phyloP scores from a whole-genome alignment of 2,113 vertebrate genomes.

The Cyanoderma ruficeps region DNA sequence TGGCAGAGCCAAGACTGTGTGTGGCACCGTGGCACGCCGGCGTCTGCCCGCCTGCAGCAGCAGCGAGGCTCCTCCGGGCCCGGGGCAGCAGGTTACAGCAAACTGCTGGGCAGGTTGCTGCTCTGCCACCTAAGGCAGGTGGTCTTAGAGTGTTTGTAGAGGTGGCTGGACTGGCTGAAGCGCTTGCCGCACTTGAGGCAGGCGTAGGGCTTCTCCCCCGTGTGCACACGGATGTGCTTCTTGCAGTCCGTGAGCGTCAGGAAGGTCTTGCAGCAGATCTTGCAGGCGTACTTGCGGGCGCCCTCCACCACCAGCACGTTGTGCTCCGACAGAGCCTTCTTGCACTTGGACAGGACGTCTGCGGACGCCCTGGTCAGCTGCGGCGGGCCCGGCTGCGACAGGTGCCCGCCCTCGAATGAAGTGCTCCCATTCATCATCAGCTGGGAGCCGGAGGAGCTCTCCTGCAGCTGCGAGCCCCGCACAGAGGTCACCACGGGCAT shows the following conservation, averaged over 20 bases:
- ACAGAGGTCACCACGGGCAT: conserved; percentile 83
- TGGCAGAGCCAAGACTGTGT: neutral
- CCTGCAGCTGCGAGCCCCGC: conserved; percentile 80
- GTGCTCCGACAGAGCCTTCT: conserved; percentile 97
- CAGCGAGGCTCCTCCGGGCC: neutral
- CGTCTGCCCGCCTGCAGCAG: neutral
- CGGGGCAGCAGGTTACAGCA: conserved; percentile 75
- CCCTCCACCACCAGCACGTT: conserved; percentile 97
- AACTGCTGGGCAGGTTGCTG: conserved; percentile 87
- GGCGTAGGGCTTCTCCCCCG: conserved; percentile 94
- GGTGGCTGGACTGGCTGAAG: conserved; percentile 96
- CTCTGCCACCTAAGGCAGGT: conserved; percentile 97
- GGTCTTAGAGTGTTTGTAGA: conserved; percentile 98
- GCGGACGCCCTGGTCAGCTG: conserved; percentile 94
- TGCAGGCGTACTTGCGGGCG: conserved; percentile 95
- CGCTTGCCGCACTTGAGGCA: conserved; percentile 97
- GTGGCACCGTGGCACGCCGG: neutral
- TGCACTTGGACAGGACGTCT: conserved; percentile 95
- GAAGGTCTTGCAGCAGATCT: conserved; percentile 98
- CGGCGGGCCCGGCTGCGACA: conserved; percentile 78
- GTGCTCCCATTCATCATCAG: conserved; percentile 81
- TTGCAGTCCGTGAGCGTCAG: conserved; percentile 97
- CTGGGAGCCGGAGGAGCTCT: conserved; percentile 78
- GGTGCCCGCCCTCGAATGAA: conserved; percentile 73
- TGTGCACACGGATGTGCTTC: conserved; percentile 98